These are phyloP conservation scores for Cotesia glomerata DNA, from an alignment of 1,140 invertebrate species.

Conservation along the genomic window DNA sequence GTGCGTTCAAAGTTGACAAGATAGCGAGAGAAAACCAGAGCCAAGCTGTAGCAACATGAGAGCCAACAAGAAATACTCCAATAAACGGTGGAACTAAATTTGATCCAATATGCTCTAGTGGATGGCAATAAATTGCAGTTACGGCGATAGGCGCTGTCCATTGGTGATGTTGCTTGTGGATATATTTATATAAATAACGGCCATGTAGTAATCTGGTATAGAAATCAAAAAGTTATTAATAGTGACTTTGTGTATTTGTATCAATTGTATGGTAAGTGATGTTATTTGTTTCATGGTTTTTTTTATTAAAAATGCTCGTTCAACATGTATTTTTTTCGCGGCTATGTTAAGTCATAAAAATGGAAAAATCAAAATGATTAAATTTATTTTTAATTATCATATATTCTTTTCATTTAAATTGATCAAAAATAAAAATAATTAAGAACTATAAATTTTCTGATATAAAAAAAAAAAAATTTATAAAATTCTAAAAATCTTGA, in stretches of 20 bases:
- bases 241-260: not conserved
- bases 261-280: too few relatives aligned
- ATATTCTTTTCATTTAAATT: too few relatives aligned
- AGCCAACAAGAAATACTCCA: constrained; percentile 81
- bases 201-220: constrained; percentile 75
- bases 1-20: constrained; percentile 82
- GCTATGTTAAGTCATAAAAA: too few relatives aligned
- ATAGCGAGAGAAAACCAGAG: constrained; percentile 84
- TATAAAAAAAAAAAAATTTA: too few relatives aligned
- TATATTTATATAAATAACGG: constrained; percentile 77
- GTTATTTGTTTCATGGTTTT: too few relatives aligned
- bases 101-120: constrained; percentile 84
- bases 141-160: constrained; percentile 87
- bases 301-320: too few relatives aligned
- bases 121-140: constrained; percentile 86
- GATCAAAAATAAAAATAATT: too few relatives aligned
- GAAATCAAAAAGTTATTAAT: constrained; percentile 19
- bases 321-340: too few relatives aligned
- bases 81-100: constrained; percentile 82
- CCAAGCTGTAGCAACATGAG: constrained; percentile 83
- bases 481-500: too few relatives aligned
- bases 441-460: too few relatives aligned
- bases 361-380: too few relatives aligned
- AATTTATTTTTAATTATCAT: too few relatives aligned
- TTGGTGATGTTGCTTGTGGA: constrained; percentile 87